Conservation (phyloP, 2,113 vertebrate genomes). For the Notarius lentiginosus region DNA sequence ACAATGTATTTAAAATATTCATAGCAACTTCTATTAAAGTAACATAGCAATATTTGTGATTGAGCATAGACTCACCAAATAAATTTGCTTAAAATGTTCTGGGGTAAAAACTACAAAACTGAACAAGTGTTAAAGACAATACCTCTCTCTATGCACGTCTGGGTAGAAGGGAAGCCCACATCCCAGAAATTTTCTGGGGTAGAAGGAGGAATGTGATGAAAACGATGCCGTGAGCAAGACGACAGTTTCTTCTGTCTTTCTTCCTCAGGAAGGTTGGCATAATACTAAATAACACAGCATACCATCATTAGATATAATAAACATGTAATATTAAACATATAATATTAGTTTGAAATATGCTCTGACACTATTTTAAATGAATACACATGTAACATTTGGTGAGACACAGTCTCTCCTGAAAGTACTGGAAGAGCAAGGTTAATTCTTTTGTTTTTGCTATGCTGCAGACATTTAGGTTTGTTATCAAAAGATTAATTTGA, state of each 20-base stretch:
- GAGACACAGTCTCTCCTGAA: too few species aligned
- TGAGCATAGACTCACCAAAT: neutral
- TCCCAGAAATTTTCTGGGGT: conserved; percentile 99
- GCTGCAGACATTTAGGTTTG: neutral
- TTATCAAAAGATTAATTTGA: neutral
- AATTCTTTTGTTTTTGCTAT: neutral
- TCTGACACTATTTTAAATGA: neutral
- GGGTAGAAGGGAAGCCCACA: conserved; percentile 95
- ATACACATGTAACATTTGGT: neutral
- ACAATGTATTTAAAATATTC: neutral
- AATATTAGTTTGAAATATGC: neutral
- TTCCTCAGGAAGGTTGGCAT: conserved; percentile 85
- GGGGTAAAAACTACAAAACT: neutral
- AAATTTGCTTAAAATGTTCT: neutral
- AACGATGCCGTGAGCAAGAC: conserved; percentile 90
- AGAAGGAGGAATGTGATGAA: conserved; percentile 84
- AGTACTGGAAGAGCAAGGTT: neutral
- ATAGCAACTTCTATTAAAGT: neutral
- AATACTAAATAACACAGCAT: conserved; percentile 78
- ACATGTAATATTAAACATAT: neutral
- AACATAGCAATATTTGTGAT: neutral
- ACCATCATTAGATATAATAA: too few species aligned
- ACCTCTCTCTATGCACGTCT: conserved; percentile 94
- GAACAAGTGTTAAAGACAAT: neutral
- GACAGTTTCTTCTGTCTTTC: conserved; percentile 87